Conservation (phyloP, 2,797 vertebrate genomes). For the Enteromius radiatus region DNA sequence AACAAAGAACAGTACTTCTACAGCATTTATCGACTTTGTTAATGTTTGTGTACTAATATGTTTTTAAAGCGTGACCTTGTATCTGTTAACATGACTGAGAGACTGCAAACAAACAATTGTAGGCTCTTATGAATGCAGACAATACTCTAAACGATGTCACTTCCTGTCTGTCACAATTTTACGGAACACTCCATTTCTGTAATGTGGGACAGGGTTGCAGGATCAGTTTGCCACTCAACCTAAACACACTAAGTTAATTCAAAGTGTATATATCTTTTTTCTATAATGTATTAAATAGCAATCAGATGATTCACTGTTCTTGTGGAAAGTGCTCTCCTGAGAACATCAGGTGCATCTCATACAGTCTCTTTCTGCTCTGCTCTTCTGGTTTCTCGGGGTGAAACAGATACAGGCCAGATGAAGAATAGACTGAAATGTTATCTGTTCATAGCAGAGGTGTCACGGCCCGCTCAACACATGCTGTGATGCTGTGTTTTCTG, state of each 20-base stretch:
- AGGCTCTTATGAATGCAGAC: background rate
- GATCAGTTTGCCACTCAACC: background rate
- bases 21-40: background rate
- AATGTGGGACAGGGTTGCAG: too few relatives aligned
- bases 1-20: background rate
- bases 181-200: background rate
- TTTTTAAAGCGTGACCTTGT: background rate
- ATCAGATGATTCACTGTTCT: background rate
- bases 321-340: too few relatives aligned
- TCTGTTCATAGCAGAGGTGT: conserved; percentile 46
- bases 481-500: background rate
- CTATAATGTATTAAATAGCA: background rate
- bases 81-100: background rate
- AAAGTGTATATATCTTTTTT: background rate
- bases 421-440: conserved; percentile 55
- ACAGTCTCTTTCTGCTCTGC: background rate
- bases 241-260: background rate
- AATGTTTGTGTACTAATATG: background rate
- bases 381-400: conserved; percentile 10
- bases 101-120: background rate
- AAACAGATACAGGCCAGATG: conserved; percentile 38
- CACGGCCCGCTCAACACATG: conserved; percentile 1
- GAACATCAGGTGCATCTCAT: background rate
- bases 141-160: background rate
- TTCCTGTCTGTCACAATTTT: background rate